Base-by-base conservation (phyloP, 92 coral and sea anemone genomes). In the Zoanthus gigantus region DNA sequence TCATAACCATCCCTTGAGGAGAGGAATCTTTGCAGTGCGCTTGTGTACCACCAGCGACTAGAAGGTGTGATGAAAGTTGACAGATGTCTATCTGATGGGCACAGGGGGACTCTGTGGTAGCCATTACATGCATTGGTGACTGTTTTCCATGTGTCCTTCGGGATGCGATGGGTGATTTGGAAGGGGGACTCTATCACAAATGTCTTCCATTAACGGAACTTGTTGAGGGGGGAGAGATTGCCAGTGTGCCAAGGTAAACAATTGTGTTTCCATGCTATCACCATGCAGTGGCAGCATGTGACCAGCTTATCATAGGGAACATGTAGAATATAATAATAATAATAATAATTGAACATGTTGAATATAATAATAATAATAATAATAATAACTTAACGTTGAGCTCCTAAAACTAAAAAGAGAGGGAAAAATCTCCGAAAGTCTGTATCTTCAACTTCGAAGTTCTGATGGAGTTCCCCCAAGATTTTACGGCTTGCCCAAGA, bases 401-500 rank as follows among this genome's bases (percentile, higher is more conserved):
- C 61, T 56, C 61, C 61, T 56, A 56, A 56, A 56, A 56, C 61
- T 9, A 0, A 12, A 56, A 56, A 56, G 14, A 56, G 61, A 56
- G 61, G 61, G 15, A 13, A 52, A 52, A 17, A 56, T 56, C 61
- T 11, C n/a, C 15, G n/a, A 56, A 56, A 56, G 15, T 56, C 61
- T 56, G 61, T 56, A 56, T 65, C 23, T 23, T 23, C 23, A 23
- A 65, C 31, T 65, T 65, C 71, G 29, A 65, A 65, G 71, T 65
- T 65, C 29, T 0, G 7, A 61, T 61, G 68, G n/a, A 23, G 6
- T 61, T 0, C 68, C 68, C 68, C 88, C 88, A 6, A 69, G 58
- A 83, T 83, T 69, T 13, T 83, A 83, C 30, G 79, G 88, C 7
- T 61, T 83, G 23, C 83, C 82, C 3, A 84, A 84, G 48, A 58